Evolutionary conservation across 2,888 invertebrate species (phyloP).

Genomic region (Gandaritis pyraliata): DNA sequence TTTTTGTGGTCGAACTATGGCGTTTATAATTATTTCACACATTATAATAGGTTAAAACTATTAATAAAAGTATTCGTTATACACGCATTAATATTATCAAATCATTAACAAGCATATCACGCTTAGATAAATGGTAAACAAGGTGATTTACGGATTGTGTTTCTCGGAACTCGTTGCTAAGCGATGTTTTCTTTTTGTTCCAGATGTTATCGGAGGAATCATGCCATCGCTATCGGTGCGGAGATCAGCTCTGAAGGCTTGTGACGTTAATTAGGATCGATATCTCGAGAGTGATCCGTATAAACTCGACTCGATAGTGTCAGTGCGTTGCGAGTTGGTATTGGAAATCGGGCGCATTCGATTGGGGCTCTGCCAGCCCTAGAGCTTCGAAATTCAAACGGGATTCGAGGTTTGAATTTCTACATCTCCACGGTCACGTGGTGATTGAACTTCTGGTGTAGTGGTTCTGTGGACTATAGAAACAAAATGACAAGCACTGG

Average conservation of each 20-base stretch:
- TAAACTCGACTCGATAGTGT: slow-evolving; percentile 38
- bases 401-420: slow-evolving; percentile 8
- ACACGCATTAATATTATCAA: slow-evolving; percentile 28
- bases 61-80: slow-evolving; percentile 18
- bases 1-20: not conserved
- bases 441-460: slow-evolving; percentile 28
- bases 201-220: slow-evolving; percentile 71
- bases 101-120: slow-evolving; percentile 18
- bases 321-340: slow-evolving; percentile 49
- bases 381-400: slow-evolving; percentile 38
- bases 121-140: slow-evolving; percentile 34
- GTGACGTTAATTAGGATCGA: slow-evolving; percentile 46
- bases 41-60: slow-evolving; percentile 7
- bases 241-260: slow-evolving; percentile 57
- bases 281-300: slow-evolving; percentile 35
- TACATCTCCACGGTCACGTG: not conserved
- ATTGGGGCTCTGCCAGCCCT: slow-evolving; percentile 47
- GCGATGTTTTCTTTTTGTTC: slow-evolving; percentile 58
- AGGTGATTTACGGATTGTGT: slow-evolving; percentile 41
- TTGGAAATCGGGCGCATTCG: slow-evolving; percentile 49
- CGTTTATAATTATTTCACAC: not conserved
- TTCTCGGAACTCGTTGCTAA: slow-evolving; percentile 45
- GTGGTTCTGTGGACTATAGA: slow-evolving; percentile 58
- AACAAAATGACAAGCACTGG: slow-evolving; percentile 88
- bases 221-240: slow-evolving; percentile 70